Evolutionary conservation across 2,797 vertebrate genomes (phyloP).

Genomic region (Eremophila alpestris): DNA sequence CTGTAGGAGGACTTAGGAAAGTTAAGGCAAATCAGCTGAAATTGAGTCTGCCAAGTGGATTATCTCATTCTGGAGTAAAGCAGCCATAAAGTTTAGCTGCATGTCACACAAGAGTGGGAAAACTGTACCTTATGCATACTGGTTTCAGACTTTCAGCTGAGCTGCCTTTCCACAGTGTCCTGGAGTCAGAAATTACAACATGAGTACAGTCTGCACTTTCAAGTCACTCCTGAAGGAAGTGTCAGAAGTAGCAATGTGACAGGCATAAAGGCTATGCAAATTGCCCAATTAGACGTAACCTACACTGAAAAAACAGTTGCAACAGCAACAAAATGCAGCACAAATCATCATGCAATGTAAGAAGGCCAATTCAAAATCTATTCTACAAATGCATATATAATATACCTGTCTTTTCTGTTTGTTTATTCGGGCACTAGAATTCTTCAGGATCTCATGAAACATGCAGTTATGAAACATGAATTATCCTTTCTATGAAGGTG

Average conservation of each 20-base stretch:
- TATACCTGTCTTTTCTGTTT: slow-evolving; percentile 58
- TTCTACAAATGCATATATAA: slow-evolving; percentile 55
- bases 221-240: slow-evolving; percentile 31
- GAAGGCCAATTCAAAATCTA: slow-evolving; percentile 47
- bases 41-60: not conserved
- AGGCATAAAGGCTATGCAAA: slow-evolving; percentile 55
- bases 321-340: slow-evolving; percentile 51
- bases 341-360: slow-evolving; percentile 23
- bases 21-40: not conserved
- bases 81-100: not conserved
- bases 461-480: slow-evolving; percentile 58
- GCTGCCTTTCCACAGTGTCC: not conserved
- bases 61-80: not conserved
- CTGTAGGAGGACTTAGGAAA: not conserved
- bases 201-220: not conserved
- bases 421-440: slow-evolving; percentile 25
- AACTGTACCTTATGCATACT: not conserved
- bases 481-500: not conserved
- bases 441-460: slow-evolving; percentile 63
- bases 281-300: slow-evolving; percentile 45
- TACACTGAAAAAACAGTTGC: slow-evolving; percentile 33
- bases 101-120: not conserved
- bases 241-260: slow-evolving; percentile 22
- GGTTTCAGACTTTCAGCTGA: not conserved
- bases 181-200: not conserved